These are phyloP conservation scores for Nymphalis urticae DNA, from an alignment of 2,888 invertebrate species.

Conservation along the genomic window DNA sequence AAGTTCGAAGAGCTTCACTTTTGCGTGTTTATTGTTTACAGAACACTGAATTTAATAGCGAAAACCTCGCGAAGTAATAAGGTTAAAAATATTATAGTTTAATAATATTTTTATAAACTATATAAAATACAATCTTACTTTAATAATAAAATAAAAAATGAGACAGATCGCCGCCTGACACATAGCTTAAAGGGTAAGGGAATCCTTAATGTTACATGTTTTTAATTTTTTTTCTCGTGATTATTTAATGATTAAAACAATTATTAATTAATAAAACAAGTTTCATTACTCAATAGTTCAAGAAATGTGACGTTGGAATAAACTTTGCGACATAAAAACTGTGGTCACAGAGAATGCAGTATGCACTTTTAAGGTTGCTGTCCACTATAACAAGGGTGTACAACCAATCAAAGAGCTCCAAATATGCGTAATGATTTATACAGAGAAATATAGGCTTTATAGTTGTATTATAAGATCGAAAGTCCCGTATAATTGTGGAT, in stretches of 20 bases:
- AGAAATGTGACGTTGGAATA: slow-evolving; percentile 47
- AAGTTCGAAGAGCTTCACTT: not conserved
- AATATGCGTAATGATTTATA: slow-evolving; percentile 10
- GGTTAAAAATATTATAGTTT: not conserved
- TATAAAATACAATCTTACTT: no score
- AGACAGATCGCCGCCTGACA: no score
- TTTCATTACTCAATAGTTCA: slow-evolving; percentile 35
- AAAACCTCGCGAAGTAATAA: not conserved
- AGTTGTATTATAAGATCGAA: slow-evolving; percentile 8
- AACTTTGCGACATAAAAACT: slow-evolving; percentile 66
- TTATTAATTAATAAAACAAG: not conserved
- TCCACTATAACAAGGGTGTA: slow-evolving; percentile 51
- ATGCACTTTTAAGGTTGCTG: slow-evolving; percentile 76
- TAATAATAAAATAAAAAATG: no score
- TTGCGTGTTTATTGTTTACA: slow-evolving; percentile 18
- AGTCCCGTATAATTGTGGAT: not conserved
- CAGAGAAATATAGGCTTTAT: slow-evolving; percentile 19
- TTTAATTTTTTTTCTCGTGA: not conserved
- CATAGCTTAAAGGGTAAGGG: no score
- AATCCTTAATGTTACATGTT: no score
- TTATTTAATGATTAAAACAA: not conserved
- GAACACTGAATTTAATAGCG: not conserved
- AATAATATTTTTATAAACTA: no score
- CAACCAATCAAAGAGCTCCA: slow-evolving; percentile 37
- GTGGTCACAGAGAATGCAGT: slow-evolving; percentile 67